Evolutionary conservation across 2,797 vertebrate genomes (phyloP).

Genomic region (Euthynnus affinis): DNA sequence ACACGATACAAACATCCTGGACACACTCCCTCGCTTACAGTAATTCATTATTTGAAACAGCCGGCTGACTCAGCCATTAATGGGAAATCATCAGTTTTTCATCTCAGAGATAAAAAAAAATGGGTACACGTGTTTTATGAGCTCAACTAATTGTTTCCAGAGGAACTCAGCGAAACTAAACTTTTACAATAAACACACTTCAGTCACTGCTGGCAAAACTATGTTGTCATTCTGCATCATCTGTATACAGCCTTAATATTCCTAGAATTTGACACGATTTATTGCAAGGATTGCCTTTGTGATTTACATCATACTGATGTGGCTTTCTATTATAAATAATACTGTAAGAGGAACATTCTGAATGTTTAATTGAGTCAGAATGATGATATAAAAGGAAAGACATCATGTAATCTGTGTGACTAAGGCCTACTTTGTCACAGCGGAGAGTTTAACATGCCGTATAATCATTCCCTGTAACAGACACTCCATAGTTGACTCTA

Average conservation of each 20-base stretch:
- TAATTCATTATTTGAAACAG: slow-evolving; percentile 63
- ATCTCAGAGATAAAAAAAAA: slow-evolving; percentile 45
- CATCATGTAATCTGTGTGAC: neutral
- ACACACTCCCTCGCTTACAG: slow-evolving; percentile 59
- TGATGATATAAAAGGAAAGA: neutral
- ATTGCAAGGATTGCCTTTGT: slow-evolving; percentile 3
- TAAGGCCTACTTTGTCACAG: neutral
- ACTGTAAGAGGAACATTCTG: neutral
- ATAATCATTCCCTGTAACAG: too few relatives aligned
- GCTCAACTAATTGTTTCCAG: slow-evolving; percentile 59
- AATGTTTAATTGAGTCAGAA: neutral
- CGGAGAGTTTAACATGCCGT: neutral
- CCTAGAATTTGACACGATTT: slow-evolving; percentile 8
- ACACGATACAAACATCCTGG: slow-evolving; percentile 40
- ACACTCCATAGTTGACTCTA: neutral
- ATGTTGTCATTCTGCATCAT: slow-evolving; percentile 1
- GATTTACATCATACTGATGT: neutral
- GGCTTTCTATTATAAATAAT: neutral
- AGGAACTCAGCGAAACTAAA: neutral
- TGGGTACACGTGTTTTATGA: slow-evolving; percentile 13
- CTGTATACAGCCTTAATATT: slow-evolving; percentile 1
- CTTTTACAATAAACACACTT: slow-evolving; percentile 45
- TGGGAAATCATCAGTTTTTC: slow-evolving; percentile 59
- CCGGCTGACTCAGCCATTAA: slow-evolving; percentile 60
- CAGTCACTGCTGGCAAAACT: neutral